Base-by-base conservation (phyloP, 1,140 invertebrate genomes). In the Drosophila lacteicornis region DNA sequence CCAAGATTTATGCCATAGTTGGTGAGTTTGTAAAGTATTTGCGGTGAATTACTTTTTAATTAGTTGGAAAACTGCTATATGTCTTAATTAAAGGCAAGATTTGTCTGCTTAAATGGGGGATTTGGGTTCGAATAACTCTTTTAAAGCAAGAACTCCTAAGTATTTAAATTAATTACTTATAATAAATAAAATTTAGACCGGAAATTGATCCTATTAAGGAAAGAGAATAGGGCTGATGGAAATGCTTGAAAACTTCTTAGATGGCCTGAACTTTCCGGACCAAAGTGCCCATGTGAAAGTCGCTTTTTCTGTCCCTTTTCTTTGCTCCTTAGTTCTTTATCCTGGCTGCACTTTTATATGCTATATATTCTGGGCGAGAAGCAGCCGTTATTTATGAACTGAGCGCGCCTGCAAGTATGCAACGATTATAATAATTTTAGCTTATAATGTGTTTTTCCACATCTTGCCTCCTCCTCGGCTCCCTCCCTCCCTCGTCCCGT, bases 361-460 rank as follows among this genome's bases (percentile, higher is more conserved):
- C 53, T 11, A 79, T 78, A 79, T 79, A 65, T 69, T 67, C 55
- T 49, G 55, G 59, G 50, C 43, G 45, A 19, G n/a, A 38, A 13
- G 17, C n/a, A 33, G 27, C 17, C 12, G 59, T 82, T 82, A 82
- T 82, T 82, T 82, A 82, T 82, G 80, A 82, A 82, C 80, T 82
- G 75, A 55, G 68, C 61, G 59, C 80, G 80, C 75, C 70, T 79
- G 75, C 76, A 82, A 82, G 75, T 79, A 75, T 82, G 80, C 80
- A 82, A 66, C 80, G 80, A 82, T 82, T 82, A 82, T 82, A 82
- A 82, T 82, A 82, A 82, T 81, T 82, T 82, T 79, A 82, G 80
- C 80, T 83, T 79, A 82, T 82, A 82, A 82, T 82, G 80, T 82
- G 80, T 79, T 82, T 82, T 82, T 65, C 22, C 50, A 63, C 70